phyloP scores from a whole-genome alignment of 2,797 vertebrate species.

The Danio tinwini region DNA sequence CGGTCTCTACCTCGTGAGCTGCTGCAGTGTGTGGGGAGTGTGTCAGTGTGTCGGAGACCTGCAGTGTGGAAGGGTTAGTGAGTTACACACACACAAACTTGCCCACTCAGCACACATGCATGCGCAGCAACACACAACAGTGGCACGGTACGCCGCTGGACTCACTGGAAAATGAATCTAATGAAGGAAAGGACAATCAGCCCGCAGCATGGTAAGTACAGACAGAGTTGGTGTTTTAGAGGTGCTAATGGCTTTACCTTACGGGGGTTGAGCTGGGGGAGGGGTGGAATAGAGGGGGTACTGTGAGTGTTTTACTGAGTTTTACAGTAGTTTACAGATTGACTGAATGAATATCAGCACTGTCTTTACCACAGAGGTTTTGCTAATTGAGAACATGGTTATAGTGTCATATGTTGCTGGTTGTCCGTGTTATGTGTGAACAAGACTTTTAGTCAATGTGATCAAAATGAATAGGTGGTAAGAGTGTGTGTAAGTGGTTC shows the following conservation, averaged over 20 bases:
- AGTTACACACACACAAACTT: slow-evolving; percentile 37
- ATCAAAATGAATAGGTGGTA: neutral
- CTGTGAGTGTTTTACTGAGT: slow-evolving; percentile 33
- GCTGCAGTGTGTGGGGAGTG: slow-evolving; percentile 61
- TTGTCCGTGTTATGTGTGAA: neutral
- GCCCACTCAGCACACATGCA: slow-evolving; percentile 49
- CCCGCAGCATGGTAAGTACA: slow-evolving; percentile 72
- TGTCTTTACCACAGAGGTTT: slow-evolving; percentile 11
- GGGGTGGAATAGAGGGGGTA: slow-evolving; percentile 42
- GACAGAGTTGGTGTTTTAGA: slow-evolving; percentile 29
- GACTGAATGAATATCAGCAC: slow-evolving; percentile 28
- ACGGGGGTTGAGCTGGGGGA: slow-evolving; percentile 56
- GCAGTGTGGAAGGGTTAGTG: slow-evolving; percentile 47
- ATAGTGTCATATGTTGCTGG: neutral
- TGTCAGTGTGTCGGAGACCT: slow-evolving; percentile 64
- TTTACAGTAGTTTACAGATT: slow-evolving; percentile 14
- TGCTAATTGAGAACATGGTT: neutral
- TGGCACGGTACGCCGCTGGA: slow-evolving; percentile 29
- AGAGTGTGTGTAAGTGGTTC: slow-evolving; percentile 34
- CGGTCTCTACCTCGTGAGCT: slow-evolving; percentile 62
- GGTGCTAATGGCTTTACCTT: slow-evolving; percentile 65
- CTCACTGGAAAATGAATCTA: slow-evolving; percentile 64
- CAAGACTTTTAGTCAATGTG: neutral
- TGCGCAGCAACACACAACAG: slow-evolving; percentile 13
- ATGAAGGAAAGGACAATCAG: slow-evolving; percentile 54